Conservation (phyloP, 2,113 vertebrate genomes). For the Muscicapa adusta region DNA sequence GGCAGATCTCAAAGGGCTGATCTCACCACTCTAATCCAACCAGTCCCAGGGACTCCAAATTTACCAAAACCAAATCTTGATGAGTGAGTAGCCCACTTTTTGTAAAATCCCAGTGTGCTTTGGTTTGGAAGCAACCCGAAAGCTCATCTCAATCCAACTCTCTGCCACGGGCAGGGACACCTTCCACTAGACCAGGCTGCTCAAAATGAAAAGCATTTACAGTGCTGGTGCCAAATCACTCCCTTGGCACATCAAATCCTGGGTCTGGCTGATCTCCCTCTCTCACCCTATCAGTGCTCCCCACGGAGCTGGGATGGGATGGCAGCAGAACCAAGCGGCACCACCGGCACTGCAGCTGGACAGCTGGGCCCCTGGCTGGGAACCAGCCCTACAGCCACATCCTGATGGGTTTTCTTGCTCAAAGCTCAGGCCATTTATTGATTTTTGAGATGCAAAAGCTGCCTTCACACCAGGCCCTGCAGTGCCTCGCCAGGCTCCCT, state of each 20-base stretch:
- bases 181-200: neutral
- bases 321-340: neutral
- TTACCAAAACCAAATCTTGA: neutral
- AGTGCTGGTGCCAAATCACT: rapidly evolving
- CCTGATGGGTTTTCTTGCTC: neutral
- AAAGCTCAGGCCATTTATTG: neutral
- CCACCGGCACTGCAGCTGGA: neutral
- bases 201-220: rapidly evolving
- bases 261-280: neutral
- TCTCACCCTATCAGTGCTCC: neutral
- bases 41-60: neutral
- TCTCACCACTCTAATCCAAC: neutral
- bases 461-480: neutral
- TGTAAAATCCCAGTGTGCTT: rapidly evolving
- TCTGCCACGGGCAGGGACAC: neutral
- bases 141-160: neutral
- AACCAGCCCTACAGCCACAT: neutral
- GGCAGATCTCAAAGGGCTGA: neutral
- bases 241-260: neutral
- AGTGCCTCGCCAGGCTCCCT: neutral
- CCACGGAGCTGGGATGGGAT: rapidly evolving
- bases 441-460: neutral
- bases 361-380: neutral
- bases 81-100: rapidly evolving
- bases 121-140: neutral